A percentile compares a stretch with the other conserved stretches of the same genome.
Evolutionary conservation across 2,888 invertebrate species (phyloP).

Genomic region (Lithosia quadra): DNA sequence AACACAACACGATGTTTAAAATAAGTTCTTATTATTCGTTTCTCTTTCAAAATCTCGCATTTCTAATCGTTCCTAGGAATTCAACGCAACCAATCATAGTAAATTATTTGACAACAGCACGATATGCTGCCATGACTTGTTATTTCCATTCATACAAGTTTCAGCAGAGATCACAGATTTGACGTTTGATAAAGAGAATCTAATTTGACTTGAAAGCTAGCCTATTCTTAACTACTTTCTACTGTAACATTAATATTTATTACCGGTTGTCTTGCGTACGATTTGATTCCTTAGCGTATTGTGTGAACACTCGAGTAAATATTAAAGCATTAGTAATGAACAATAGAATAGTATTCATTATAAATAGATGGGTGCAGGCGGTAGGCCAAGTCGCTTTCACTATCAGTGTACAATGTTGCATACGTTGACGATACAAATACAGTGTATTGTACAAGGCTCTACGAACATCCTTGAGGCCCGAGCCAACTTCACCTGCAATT

Average conservation of each 20-base stretch:
- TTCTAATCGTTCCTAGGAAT: neutral
- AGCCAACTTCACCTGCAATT: too few relatives aligned
- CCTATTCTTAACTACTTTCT: neutral
- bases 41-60: too few relatives aligned
- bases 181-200: neutral
- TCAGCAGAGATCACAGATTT: neutral
- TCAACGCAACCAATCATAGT: neutral
- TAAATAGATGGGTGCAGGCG: conserved; percentile 26
- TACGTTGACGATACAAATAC: neutral
- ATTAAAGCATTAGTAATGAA: neutral
- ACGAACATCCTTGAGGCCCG: too few relatives aligned
- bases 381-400: conserved; percentile 30
- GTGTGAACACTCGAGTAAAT: neutral
- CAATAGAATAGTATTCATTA: conserved; percentile 13
- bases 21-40: neutral
- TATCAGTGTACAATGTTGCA: conserved; percentile 24
- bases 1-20: too few relatives aligned
- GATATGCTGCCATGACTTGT: neutral
- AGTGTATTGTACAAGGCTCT: neutral
- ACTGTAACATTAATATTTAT: neutral
- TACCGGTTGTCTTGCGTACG: neutral
- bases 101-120: neutral
- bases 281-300: conserved; percentile 2
- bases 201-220: neutral
- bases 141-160: neutral